Conservation (phyloP, 2,797 vertebrate species). For the Synaphobranchus kaupii region DNA sequence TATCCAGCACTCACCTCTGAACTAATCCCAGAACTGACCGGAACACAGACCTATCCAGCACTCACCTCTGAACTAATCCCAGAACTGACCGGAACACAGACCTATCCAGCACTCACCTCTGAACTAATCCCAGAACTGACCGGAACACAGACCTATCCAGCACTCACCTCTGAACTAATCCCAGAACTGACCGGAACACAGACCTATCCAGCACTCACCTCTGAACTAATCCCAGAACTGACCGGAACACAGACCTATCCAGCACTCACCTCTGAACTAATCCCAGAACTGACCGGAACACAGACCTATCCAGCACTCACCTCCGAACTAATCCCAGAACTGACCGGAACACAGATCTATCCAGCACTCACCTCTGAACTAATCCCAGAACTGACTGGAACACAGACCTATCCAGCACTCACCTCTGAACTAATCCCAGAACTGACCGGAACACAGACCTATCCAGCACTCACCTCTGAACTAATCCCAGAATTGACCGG, state of each 20-base stretch:
- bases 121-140: no score
- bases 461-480: no score
- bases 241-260: no score
- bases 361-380: background rate
- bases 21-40: background rate
- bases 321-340: no score
- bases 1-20: background rate
- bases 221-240: no score
- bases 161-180: no score
- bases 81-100: background rate
- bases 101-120: background rate
- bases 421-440: background rate
- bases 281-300: background rate
- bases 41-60: background rate
- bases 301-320: background rate
- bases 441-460: background rate
- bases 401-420: background rate
- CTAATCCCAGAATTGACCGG: conserved; percentile 1
- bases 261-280: background rate
- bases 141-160: no score
- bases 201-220: no score
- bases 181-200: no score
- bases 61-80: background rate
- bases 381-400: no score
- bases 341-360: background rate